These are phyloP conservation scores for Nasonia vitripennis DNA, from an alignment of 1,140 invertebrate genomes.

Conservation along the genomic window DNA sequence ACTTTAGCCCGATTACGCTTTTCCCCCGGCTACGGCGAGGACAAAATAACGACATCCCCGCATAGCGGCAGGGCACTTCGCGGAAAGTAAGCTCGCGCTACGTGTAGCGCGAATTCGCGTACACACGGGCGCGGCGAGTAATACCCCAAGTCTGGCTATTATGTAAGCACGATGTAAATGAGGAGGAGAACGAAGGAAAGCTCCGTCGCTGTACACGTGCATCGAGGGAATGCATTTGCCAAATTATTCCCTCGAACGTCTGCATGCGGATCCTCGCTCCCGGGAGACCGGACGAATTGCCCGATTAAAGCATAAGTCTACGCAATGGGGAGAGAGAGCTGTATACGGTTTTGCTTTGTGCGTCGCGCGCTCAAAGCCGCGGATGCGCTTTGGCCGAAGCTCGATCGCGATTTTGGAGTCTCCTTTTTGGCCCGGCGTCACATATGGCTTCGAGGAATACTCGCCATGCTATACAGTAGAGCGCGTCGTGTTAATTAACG, in stretches of 20 bases:
- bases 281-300: conserved; percentile 37
- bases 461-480: no score
- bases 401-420: not conserved
- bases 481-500: not conserved
- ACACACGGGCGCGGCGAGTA: conserved; percentile 44
- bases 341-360: not conserved
- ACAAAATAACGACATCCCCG: not conserved
- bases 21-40: not conserved
- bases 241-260: conserved; percentile 55
- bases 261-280: not conserved
- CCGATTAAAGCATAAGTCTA: conserved; percentile 47
- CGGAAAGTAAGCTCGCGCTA: not conserved
- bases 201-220: conserved; percentile 40
- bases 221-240: conserved; percentile 57
- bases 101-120: not conserved
- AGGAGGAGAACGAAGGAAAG: conserved; percentile 58
- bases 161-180: conserved; percentile 61
- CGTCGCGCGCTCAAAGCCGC: not conserved
- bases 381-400: not conserved
- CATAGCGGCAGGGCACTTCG: not conserved
- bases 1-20: not conserved
- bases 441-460: not conserved
- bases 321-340: no score
- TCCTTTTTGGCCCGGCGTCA: no score
- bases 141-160: conserved; percentile 58